Base-by-base conservation (phyloP, 2,888 invertebrate genomes). In the Drosophila nr. medialis region DNA sequence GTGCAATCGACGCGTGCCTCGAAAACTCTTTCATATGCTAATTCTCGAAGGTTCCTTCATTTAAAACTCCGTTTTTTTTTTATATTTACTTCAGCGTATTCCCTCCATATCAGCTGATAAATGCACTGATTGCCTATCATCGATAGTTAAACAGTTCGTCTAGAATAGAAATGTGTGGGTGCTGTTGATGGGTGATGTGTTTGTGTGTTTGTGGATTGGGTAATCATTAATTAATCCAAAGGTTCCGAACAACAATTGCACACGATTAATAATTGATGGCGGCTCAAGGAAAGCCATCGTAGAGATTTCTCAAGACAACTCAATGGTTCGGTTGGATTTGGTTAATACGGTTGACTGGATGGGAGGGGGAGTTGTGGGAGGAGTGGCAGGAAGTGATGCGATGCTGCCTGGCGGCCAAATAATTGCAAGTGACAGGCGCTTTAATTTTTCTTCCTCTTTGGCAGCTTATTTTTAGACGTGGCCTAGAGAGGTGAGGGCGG, bases 371-470 rank as follows among this genome's bases (percentile, higher is more conserved):
- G 56, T 48, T 49, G 18, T 29, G 40, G 29, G 18, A 30, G 27
- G 64, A 29, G 32, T n/a, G 59, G 29, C 29, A 70, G 68, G 69
- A 75, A 76, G 73, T 86, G 83, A 81, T 77, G 78, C 77, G 78
- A 75, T 65, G 73, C 68, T 81, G 81, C 81, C 91, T 79, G 73
- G 70, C 68, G 85, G 82, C 81, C 50, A 85, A 85, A 86, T 91
- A 91, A 91, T 91, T 91, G 91, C 92, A 91, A 91, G 80, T 91
- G 91, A 91, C 91, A 91, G 91, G 88, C 86, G 89, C 86, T 85
- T 88, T 85, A 85, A 85, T 91, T 90, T 90, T 76, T 90, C 80
- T 88, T 87, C 77, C 86, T 90, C 75, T 85, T 81, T 48, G 69
- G 72, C 75, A 84, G 88, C 74, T 89, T 89, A 75, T 79, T 79